Base-by-base conservation (phyloP, 2,113 vertebrate genomes). In the Atractosteus spatula region DNA sequence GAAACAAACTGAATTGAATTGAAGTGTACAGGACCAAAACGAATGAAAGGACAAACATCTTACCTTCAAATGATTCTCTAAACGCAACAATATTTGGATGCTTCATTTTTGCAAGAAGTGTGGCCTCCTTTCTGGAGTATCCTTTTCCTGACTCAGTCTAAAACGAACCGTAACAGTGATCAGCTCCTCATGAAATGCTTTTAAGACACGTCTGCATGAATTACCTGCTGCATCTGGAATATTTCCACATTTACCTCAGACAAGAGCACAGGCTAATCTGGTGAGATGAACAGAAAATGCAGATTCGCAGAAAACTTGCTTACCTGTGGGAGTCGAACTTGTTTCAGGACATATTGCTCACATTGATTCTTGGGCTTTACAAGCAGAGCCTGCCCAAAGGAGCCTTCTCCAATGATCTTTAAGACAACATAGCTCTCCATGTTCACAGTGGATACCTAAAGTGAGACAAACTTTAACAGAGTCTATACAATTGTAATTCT, bases 261-360 rank as follows among this genome's bases (percentile, higher is more conserved):
- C 17, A 29, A 29, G 17, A 29, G 17, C 17, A 29, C 17, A 29
- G 17, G 17, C 17, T 29, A 1, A 29, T 29, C 17, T 29, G 17
- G 17, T 29, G 17, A 29, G 17, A 29, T 29, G 17, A 29, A 29
- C 17, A 29, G 17, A 29, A 29, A 29, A 1, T 29, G 17, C 17
- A 29, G 17, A 29, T 29, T 29, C 17, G 1, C 17, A 29, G 17
- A 29, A 29, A 29, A 29, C 17, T 29, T 41, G 14, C 8, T 56
- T 85, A 98, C 96, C 94, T 94, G 88, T 8, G 94, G 94, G 75
- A 97, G 93, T 66, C 91, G 92, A 76, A 97, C 93, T 85, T 97
- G 94, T 80, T 99, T 99, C 85, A 97, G 77, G 55, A 94, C 94
- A 69, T 89, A 94, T 13, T 89, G 88, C 16, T 82, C 82, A 42